Evolutionary conservation across 2,888 invertebrate genomes (phyloP), one percentile per base, ranked within the genome.

Genomic region (Leptopilina drosophilae): DNA sequence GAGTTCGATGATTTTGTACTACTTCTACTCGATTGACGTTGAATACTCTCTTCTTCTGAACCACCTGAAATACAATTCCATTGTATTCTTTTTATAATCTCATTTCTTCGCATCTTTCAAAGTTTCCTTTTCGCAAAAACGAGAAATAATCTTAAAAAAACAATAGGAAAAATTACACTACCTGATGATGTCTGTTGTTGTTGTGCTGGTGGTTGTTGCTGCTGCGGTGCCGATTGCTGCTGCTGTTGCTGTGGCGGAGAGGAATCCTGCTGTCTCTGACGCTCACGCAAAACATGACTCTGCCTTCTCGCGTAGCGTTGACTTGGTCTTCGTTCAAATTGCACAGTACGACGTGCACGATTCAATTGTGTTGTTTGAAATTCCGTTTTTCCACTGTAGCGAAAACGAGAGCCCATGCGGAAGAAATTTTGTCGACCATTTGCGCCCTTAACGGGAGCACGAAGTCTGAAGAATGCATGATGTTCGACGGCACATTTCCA

Each of bases 401-500:
- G 95, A 92, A 99, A 99, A 78, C 99, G 94, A 14, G 99, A 99
- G 77, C 99, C 99, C 98, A 99, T 98, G 82, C 99, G 94, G 93
- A 99, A 98, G 93, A 99, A 99, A 93, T 98, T 98, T 91, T 98
- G 98, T 33, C 98, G 94, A 0, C 97, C 96, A 46, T 96, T 96
- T 4, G 97, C 96, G 1, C 97, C 96, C 91, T 97, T 97, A 0
- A 97, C 96, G 0, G 97, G 97, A 56, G 96, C 97, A 84, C 97
- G 95, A 78, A 99, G 93, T 83, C 99, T 95, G 94, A 99, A 99
- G 94, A 99, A 99, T 1, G 99, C 97, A 93, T 99, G 99, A 93
- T 99, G 98, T 92, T 99, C 99, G 0, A 99, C 97, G 42, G 99
- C 99, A 93, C 99, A 99, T 92, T 99, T 99, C 99, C 99, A 99